Conservation (phyloP, 30 jellyfish, hydroid and myxozoan genomes). For the Nemopilema nomurai region DNA sequence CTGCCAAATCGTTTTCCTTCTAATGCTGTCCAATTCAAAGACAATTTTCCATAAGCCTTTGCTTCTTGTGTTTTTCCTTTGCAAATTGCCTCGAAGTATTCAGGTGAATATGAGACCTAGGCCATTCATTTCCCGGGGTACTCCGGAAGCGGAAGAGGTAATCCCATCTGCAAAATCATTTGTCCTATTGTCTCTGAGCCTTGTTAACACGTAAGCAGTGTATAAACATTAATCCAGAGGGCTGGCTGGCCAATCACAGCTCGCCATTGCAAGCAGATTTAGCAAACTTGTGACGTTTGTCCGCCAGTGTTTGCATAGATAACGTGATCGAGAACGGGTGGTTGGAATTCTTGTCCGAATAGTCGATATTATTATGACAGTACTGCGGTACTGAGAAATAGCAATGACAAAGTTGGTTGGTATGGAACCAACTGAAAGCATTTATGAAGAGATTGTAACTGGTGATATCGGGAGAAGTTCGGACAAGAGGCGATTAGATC, state of each 20-base stretch:
- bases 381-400: neutral
- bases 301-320: neutral
- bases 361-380: neutral
- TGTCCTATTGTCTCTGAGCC: neutral
- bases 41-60: neutral
- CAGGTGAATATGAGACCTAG: neutral
- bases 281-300: conserved; percentile 23
- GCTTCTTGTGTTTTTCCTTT: neutral
- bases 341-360: neutral
- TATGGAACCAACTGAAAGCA: conserved; percentile 59
- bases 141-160: conserved; percentile 51
- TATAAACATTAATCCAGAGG: conserved; percentile 3
- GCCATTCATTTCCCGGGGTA: conserved; percentile 46
- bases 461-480: conserved; percentile 11
- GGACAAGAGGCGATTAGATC: conserved; percentile 20
- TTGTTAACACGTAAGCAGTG: conserved; percentile 34
- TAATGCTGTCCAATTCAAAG: neutral
- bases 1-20: neutral
- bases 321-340: conserved; percentile 4
- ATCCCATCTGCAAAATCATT: conserved; percentile 9
- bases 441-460: conserved; percentile 62
- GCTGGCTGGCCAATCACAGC: conserved; percentile 28
- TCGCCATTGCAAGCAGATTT: neutral
- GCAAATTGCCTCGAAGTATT: neutral
- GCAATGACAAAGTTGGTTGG: conserved; percentile 40